Evolutionary conservation across 2,113 vertebrate genomes (phyloP).

Genomic region (Hypocryptadius cinnamomeus): DNA sequence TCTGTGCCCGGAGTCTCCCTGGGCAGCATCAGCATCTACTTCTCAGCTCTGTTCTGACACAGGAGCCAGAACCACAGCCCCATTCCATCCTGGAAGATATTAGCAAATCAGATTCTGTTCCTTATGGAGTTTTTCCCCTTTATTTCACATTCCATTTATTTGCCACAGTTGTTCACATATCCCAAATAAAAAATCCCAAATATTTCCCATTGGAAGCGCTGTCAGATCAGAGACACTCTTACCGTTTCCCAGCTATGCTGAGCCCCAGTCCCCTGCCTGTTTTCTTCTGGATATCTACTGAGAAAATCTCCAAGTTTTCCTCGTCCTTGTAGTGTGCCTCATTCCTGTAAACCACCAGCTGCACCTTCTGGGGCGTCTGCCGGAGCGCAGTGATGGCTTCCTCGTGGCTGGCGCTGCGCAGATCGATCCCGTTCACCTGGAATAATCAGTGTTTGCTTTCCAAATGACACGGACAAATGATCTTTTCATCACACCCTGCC

Average conservation of each 20-base stretch:
- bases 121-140: neutral
- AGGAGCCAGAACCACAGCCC: neutral
- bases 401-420: slow-evolving; percentile 83
- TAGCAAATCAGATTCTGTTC: neutral
- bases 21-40: neutral
- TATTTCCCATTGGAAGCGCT: neutral
- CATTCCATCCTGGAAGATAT: neutral
- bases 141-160: neutral
- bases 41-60: neutral
- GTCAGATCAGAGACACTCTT: neutral
- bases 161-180: neutral
- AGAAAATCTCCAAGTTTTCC: slow-evolving; percentile 85
- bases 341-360: slow-evolving; percentile 83
- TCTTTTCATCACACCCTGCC: neutral
- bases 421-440: slow-evolving; percentile 89
- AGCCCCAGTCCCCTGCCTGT: slow-evolving; percentile 87
- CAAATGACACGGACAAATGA: neutral
- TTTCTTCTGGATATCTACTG: slow-evolving; percentile 88
- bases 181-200: neutral
- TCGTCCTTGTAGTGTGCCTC: slow-evolving; percentile 85
- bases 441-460: slow-evolving; percentile 2
- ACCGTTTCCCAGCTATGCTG: slow-evolving; percentile 96
- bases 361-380: slow-evolving; percentile 86
- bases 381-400: slow-evolving; percentile 88
- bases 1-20: neutral